phyloP scores from a whole-genome alignment of 2,888 invertebrate genomes.

The Cheiracanthium punctorium region DNA sequence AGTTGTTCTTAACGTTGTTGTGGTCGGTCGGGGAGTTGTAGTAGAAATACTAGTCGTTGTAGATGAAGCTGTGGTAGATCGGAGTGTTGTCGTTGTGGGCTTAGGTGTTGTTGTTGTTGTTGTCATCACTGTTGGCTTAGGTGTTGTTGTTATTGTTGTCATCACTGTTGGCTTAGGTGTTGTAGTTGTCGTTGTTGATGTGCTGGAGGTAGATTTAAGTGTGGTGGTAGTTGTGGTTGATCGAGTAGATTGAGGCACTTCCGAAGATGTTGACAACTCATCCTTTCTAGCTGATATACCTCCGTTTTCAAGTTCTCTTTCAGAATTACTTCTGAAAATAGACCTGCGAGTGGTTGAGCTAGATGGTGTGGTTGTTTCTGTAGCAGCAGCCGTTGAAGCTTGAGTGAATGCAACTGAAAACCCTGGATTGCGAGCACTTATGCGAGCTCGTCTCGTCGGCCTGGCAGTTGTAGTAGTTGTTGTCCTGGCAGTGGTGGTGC shows the following conservation, averaged over 20 bases:
- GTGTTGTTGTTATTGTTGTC: conserved; percentile 28
- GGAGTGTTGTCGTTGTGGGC: conserved; percentile 21
- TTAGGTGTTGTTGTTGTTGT: conserved; percentile 38
- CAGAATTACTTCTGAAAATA: conserved; percentile 32
- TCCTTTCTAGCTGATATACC: conserved; percentile 34
- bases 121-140: conserved; percentile 36
- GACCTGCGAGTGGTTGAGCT: conserved; percentile 43
- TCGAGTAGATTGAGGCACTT: neutral
- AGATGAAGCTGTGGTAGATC: conserved; percentile 21
- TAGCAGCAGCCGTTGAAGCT: conserved; percentile 34
- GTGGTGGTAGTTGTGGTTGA: conserved; percentile 31
- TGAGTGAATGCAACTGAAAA: conserved; percentile 64
- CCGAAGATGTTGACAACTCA: conserved; percentile 9
- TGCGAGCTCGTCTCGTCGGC: conserved; percentile 32
- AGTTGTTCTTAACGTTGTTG: neutral
- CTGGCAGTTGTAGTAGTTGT: conserved; percentile 33
- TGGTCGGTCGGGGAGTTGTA: conserved; percentile 16
- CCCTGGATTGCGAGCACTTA: conserved; percentile 52
- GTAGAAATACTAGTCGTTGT: conserved; percentile 37
- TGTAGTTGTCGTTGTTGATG: conserved; percentile 20
- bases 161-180: conserved; percentile 19
- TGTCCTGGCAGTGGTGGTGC: conserved; percentile 28
- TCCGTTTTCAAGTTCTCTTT: conserved; percentile 47
- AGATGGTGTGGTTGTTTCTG: conserved; percentile 20
- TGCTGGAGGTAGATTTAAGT: conserved; percentile 7